Base-by-base conservation (phyloP, 2,113 vertebrate species). In the Callionymus lyra region DNA sequence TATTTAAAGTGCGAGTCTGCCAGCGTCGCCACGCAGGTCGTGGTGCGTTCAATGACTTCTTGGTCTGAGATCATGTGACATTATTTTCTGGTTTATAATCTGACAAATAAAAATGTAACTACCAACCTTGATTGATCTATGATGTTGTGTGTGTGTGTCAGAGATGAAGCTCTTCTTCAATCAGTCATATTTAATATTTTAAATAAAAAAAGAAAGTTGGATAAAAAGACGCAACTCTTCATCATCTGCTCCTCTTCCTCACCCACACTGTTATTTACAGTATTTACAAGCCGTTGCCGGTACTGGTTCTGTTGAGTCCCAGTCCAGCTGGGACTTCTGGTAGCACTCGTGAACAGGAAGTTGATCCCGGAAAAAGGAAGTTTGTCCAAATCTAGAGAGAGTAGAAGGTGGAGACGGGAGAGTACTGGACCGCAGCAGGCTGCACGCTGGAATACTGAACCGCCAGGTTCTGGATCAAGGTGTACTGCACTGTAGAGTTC, bases 391-490 rank as follows among this genome's bases (percentile, higher is more conserved):
- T n/a, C 34, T 75, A 71, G 38, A 86, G 65, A 0, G 87, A 4
- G 8, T 27, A 85, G 59, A 1, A 6, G 31, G 15, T 16, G 10
- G 87, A 87, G 66, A 85, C 78, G 50, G 89, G 85, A 14, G 86
- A 84, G 63, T 27, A 27, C 8, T 27, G 21, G 21, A 27, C 21
- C 4, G 4, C 21, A 8, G 21, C 8, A 8, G 21, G 21, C 21
- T 8, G 21, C 4, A 27, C 21, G 8, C 21, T 27, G 21, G 21
- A 27, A 8, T 27, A 27, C 21, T 27, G 21, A 8, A 27, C 21
- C 21, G 8, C 21, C 8, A 8, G 21, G 21, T 27, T 27, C 21
- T 27, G 21, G 21, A 27, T 27, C 21, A 27, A 8, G 4, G 21
- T 27, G 21, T 27, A 27, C 21, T 27, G 21, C 21, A 27, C 21